Conservation (phyloP, 2,888 invertebrate species). For the Cartodere bifasciata region DNA sequence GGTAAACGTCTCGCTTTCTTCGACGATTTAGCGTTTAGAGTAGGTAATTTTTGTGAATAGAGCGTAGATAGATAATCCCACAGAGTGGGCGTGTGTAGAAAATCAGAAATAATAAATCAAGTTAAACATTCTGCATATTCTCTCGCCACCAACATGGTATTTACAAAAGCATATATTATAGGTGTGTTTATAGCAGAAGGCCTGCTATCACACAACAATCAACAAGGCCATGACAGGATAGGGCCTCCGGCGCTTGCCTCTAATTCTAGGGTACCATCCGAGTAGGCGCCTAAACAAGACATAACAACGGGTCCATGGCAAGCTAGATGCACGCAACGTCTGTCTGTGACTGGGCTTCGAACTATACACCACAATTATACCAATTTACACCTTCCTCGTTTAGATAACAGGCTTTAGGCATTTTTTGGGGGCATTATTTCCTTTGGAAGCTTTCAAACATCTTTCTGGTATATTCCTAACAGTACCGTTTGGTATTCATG, state of each 20-base stretch:
- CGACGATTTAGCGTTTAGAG: no score
- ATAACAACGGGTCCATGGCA: constrained; percentile 24
- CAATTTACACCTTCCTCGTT: not conserved
- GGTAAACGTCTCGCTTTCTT: no score
- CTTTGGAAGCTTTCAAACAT: no score
- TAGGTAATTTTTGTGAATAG: not conserved
- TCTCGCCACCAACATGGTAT: constrained; percentile 28
- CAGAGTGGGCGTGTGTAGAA: constrained; percentile 17
- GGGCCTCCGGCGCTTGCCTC: constrained; percentile 21
- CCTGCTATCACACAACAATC: constrained; percentile 21
- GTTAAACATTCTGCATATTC: constrained; percentile 9
- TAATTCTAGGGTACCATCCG: constrained; percentile 29
- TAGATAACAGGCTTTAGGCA: no score
- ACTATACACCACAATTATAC: no score
- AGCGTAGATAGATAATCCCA: not conserved
- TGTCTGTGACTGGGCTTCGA: constrained; percentile 8
- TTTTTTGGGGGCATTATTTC: no score
- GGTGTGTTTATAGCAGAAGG: constrained; percentile 17
- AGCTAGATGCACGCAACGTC: constrained; percentile 20
- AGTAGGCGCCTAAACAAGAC: constrained; percentile 32
- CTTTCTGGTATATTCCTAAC: no score
- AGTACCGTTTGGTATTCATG: no score
- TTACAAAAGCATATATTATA: constrained; percentile 28
- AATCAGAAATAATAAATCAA: constrained; percentile 20
- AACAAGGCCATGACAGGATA: constrained; percentile 29